phyloP scores from a whole-genome alignment of 1,140 invertebrate species.

The Episyrphus balteatus region DNA sequence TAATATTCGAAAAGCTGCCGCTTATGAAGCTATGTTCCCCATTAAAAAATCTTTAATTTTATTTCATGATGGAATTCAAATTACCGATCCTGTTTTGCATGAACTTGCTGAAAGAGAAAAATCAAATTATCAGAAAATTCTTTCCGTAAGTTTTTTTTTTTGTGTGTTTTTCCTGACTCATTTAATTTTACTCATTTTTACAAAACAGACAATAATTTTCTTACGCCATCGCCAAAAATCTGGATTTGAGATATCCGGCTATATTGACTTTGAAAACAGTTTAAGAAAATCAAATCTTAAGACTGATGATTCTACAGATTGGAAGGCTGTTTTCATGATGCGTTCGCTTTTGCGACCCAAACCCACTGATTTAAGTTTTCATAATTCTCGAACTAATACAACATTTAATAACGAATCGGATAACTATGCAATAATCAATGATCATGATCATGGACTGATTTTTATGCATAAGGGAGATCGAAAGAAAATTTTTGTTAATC shows the following conservation, averaged over 20 bases:
- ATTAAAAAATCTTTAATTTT: slow-evolving; percentile 6
- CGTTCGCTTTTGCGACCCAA: slow-evolving; percentile 12
- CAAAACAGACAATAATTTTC: slow-evolving; percentile 30
- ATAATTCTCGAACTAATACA: slow-evolving; percentile 12
- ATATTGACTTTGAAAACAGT: slow-evolving; percentile 27
- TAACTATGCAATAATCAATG: slow-evolving; percentile 22
- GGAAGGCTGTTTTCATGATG: slow-evolving; percentile 17
- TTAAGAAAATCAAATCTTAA: slow-evolving; percentile 10
- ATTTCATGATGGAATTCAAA: background rate
- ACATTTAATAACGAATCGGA: slow-evolving; percentile 18
- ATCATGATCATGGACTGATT: slow-evolving; percentile 19
- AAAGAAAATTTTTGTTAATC: slow-evolving; percentile 22
- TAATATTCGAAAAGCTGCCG: slow-evolving; percentile 10
- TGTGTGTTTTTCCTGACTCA: background rate
- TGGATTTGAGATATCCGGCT: slow-evolving; percentile 25
- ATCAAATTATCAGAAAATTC: slow-evolving; percentile 17
- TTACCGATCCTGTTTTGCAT: slow-evolving; percentile 8
- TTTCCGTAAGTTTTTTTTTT: slow-evolving; percentile 16
- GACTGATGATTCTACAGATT: slow-evolving; percentile 12
- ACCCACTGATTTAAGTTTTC: slow-evolving; percentile 21
- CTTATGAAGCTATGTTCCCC: slow-evolving; percentile 16
- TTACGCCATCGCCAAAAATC: slow-evolving; percentile 9
- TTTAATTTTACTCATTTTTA: background rate
- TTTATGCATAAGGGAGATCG: slow-evolving; percentile 31
- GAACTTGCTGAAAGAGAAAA: slow-evolving; percentile 18